Evolutionary conservation across 64 coral and sea anemone genomes (phyloP), one percentile per base, ranked within the genome.

Genomic region (Anthopleura sola): DNA sequence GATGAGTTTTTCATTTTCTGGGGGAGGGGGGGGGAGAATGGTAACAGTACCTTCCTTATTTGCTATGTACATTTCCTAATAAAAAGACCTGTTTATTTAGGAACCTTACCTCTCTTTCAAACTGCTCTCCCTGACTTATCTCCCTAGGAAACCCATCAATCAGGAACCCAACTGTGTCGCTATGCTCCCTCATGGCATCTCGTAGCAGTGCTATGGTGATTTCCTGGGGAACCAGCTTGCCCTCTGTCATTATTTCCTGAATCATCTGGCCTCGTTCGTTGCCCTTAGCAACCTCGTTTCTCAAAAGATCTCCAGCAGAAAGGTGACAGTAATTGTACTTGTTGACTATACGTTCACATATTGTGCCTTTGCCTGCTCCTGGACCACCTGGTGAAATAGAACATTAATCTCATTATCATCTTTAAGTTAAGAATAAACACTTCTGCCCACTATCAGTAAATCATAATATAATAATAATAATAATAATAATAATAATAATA

Each of bases 131-230:
- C 83, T 99, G 97, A 29, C 54, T 68, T 74, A 90, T 86, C 46
- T 95, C 97, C 76, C 97, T 87, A 3, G 97, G 97, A 64, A 99
- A 99, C 48, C 97, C 97, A 94, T 99, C 97, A 71, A 99, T 95
- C 19, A 99, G 82, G 56, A 99, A 99, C 46, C 97, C 97, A 26
- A 90, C 87, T 68, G 84, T 55, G 2, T 95, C 36, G 7, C 62
- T 80, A 36, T 99, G 86, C 36, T 92, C 87, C 80, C 88, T 46
- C 97, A 99, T 99, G 23, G 97, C 92, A 81, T 86, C 87, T 90
- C 83, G 89, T 34, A 99, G 78, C 46, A 99, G 85, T 23, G 84
- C 86, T 78, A 99, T 90, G 10, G 93, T 99, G 76, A 99, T 95
- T 78, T 94, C 87, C 87, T 98, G 54, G 33, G 96, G 96, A 4